These are phyloP conservation scores for Zaprionus taronus DNA, from an alignment of 1,140 invertebrate genomes.

Conservation along the genomic window DNA sequence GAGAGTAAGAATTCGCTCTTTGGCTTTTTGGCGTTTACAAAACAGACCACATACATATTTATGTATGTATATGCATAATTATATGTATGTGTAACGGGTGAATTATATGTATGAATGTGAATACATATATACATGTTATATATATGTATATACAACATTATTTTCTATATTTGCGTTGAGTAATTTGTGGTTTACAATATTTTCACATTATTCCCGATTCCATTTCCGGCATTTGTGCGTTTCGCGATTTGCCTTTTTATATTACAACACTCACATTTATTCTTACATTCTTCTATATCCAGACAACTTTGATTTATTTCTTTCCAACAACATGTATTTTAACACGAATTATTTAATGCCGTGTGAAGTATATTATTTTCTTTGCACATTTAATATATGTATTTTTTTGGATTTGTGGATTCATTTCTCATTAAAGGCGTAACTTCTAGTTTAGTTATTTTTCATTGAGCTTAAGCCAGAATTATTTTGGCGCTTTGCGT, in stretches of 20 bases:
- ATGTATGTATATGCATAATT: slow-evolving; percentile 20
- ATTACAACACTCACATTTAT: slow-evolving; percentile 24
- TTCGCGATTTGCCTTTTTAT: slow-evolving; percentile 3
- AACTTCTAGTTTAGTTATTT: slow-evolving; percentile 26
- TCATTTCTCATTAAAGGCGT: slow-evolving; percentile 8
- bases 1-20: slow-evolving; percentile 48
- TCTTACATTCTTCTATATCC: not conserved
- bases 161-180: slow-evolving; percentile 66
- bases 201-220: slow-evolving; percentile 43
- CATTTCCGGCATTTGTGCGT: slow-evolving; percentile 1
- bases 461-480: slow-evolving; percentile 39
- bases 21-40: slow-evolving; percentile 77
- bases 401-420: not conserved
- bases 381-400: slow-evolving; percentile 2
- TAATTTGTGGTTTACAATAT: slow-evolving; percentile 65
- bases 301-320: no score
- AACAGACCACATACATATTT: slow-evolving; percentile 45
- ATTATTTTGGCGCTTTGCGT: slow-evolving; percentile 46
- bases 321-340: no score
- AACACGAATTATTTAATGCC: not conserved
- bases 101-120: slow-evolving; percentile 36
- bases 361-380: not conserved
- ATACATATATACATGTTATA: not conserved
- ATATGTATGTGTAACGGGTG: slow-evolving; percentile 20
- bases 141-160: slow-evolving; percentile 26